Percentiles rank a stretch among this genome's conserved stretches.
phyloP scores from a whole-genome alignment of 2,888 invertebrate genomes.

The Dicranocentrus wangi region DNA sequence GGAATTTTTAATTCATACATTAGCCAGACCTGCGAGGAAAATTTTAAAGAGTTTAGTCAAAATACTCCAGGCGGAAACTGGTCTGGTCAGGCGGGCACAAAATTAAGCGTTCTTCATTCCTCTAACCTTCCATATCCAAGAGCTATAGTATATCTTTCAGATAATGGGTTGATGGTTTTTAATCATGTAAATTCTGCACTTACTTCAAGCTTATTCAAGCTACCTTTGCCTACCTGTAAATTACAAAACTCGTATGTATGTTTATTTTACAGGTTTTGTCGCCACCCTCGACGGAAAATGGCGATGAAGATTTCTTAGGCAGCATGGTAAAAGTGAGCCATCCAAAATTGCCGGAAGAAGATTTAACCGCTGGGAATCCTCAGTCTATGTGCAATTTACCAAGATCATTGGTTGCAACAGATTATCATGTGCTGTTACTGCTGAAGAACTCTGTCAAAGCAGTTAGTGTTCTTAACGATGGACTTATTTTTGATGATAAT shows the following conservation, averaged over 20 bases:
- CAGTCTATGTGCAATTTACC: slow-evolving; percentile 75
- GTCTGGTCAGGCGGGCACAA: slow-evolving; percentile 63
- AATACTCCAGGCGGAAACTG: slow-evolving; percentile 36
- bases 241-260: no score
- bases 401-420: slow-evolving; percentile 86
- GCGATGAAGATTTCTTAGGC: slow-evolving; percentile 68
- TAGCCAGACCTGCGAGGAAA: slow-evolving; percentile 73
- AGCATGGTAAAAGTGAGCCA: slow-evolving; percentile 68
- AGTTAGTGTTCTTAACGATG: slow-evolving; percentile 88
- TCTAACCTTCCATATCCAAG: slow-evolving; percentile 64
- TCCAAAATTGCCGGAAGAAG: slow-evolving; percentile 58
- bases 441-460: slow-evolving; percentile 89
- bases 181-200: slow-evolving; percentile 68
- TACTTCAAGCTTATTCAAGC: background rate
- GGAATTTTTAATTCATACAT: slow-evolving; percentile 86
- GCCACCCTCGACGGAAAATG: slow-evolving; percentile 18
- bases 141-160: slow-evolving; percentile 70
- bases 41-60: slow-evolving; percentile 67
- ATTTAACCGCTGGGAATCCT: slow-evolving; percentile 26
- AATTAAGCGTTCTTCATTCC: slow-evolving; percentile 67
- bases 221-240: background rate
- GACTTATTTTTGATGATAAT: slow-evolving; percentile 89
- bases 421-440: slow-evolving; percentile 91
- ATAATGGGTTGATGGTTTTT: slow-evolving; percentile 68
- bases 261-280: slow-evolving; percentile 17